Evolutionary conservation across 2,888 invertebrate genomes (phyloP).

Genomic region (Heliconius cydno): DNA sequence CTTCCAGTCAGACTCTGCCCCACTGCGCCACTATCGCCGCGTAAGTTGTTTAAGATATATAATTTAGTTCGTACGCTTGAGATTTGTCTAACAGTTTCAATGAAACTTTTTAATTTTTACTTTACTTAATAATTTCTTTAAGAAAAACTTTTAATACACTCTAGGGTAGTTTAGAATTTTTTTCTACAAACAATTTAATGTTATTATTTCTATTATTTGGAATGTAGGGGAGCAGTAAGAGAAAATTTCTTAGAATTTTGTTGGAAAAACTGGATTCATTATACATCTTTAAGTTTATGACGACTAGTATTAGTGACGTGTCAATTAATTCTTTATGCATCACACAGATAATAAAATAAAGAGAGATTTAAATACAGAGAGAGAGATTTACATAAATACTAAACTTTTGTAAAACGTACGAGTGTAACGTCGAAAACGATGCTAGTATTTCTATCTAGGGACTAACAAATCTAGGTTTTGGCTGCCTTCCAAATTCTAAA

Average conservation of each 20-base stretch:
- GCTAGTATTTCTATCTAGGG: slow-evolving; percentile 27
- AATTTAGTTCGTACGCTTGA: slow-evolving; percentile 7
- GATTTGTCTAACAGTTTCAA: background rate
- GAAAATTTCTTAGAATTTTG: too few relatives aligned
- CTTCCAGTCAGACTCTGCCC: background rate
- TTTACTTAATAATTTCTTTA: background rate
- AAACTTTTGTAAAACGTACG: background rate
- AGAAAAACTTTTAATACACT: background rate
- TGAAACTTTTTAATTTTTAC: background rate
- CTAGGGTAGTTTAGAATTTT: background rate
- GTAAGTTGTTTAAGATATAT: background rate
- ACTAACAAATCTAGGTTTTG: slow-evolving; percentile 36
- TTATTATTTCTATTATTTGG: background rate
- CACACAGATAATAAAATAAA: background rate
- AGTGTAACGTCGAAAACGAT: slow-evolving; percentile 4
- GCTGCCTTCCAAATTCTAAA: slow-evolving; percentile 39
- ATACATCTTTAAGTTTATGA: too few relatives aligned
- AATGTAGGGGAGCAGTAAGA: too few relatives aligned
- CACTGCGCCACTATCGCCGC: background rate
- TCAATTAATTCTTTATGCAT: background rate
- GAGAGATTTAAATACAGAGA: background rate
- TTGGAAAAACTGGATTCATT: too few relatives aligned
- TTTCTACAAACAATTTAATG: background rate
- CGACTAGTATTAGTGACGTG: background rate
- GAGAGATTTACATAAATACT: background rate